phyloP scores from a whole-genome alignment of 2,888 invertebrate genomes.

The Drosophila lacicola region DNA sequence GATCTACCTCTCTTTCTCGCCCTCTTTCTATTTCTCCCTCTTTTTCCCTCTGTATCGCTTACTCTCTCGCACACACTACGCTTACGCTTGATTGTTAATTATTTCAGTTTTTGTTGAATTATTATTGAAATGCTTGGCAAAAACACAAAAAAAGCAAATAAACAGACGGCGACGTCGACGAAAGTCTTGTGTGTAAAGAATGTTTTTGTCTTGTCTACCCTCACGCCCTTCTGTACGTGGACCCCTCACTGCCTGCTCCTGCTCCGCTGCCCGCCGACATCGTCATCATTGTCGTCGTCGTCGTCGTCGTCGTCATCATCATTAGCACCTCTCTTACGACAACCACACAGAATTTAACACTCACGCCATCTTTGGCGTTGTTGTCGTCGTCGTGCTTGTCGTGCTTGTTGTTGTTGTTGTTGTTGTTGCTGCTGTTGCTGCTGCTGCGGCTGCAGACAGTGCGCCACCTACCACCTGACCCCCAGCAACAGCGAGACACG shows the following conservation, averaged over 20 bases:
- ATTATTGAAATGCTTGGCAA: conserved; percentile 71
- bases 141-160: conserved; percentile 56
- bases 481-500: conserved; percentile 49
- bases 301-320: conserved; percentile 18
- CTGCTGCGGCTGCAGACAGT: conserved; percentile 61
- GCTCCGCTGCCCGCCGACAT: not conserved
- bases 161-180: conserved; percentile 40
- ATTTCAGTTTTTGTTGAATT: conserved; percentile 75
- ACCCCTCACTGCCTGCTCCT: conserved; percentile 3
- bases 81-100: conserved; percentile 69
- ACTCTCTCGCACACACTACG: conserved; percentile 14
- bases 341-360: conserved; percentile 51
- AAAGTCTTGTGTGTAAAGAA: conserved; percentile 72
- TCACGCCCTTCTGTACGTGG: not conserved
- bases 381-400: conserved; percentile 38
- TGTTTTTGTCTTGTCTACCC: conserved; percentile 44
- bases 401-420: conserved; percentile 3
- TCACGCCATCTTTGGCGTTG: conserved; percentile 74
- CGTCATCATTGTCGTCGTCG: conserved; percentile 9
- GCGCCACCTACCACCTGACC: conserved; percentile 68
- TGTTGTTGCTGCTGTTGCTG: conserved; percentile 23
- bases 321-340: conserved; percentile 37
- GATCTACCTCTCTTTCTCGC: conserved; percentile 20
- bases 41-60: not conserved
- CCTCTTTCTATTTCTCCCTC: conserved; percentile 5